Conservation (phyloP, 2,797 vertebrate species). For the Myotis daubentonii region DNA sequence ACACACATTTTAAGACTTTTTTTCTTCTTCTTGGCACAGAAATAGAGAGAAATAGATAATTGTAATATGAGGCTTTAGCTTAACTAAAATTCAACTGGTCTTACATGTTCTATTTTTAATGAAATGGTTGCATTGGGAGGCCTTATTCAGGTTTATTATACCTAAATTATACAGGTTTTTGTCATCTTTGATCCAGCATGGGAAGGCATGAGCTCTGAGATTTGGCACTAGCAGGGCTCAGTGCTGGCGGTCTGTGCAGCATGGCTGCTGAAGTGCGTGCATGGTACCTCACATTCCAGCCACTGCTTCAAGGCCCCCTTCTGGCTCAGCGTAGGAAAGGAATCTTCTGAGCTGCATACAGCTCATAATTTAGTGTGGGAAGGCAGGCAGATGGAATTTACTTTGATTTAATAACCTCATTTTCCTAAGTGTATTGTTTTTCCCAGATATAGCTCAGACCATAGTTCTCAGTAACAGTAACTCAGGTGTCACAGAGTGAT, state of each 20-base stretch:
- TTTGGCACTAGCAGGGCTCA: neutral
- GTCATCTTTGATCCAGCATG: neutral
- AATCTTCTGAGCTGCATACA: neutral
- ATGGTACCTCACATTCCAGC: neutral
- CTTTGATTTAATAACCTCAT: conserved; percentile 45
- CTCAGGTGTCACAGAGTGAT: neutral
- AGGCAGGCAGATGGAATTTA: conserved; percentile 28
- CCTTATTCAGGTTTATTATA: neutral
- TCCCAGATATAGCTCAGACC: neutral
- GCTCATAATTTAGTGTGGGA: neutral
- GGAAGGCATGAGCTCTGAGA: neutral
- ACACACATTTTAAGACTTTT: neutral
- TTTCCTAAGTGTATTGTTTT: conserved; percentile 62
- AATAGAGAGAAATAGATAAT: conserved; percentile 26
- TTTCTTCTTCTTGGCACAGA: neutral
- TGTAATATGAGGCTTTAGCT: neutral
- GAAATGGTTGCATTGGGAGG: neutral
- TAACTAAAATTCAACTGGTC: conserved; percentile 17
- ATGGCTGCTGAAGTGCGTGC: neutral
- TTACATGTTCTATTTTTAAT: conserved; percentile 31
- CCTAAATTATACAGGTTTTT: neutral
- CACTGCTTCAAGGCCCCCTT: neutral
- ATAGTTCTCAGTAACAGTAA: neutral
- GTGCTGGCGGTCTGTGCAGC: neutral
- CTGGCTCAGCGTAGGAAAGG: neutral